phyloP scores from a whole-genome alignment of 30 jellyfish, hydroid and myxozoan species.

The Chrysaora quinquecirrha region DNA sequence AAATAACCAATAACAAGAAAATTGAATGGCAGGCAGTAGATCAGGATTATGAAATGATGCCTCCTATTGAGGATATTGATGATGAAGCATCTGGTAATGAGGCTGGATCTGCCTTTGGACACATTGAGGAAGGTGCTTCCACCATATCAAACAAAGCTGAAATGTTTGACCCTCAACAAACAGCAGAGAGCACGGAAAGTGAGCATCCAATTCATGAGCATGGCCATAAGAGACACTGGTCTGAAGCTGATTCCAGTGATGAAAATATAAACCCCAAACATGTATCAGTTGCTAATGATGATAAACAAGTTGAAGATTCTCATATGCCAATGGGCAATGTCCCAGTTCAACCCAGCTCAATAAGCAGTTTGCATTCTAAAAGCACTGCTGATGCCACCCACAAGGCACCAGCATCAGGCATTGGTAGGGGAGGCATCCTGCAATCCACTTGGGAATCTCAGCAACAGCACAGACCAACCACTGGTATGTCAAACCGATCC shows the following conservation, averaged over 20 bases:
- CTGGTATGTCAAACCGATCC: not conserved
- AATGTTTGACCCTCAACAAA: too few relatives aligned
- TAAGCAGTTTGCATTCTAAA: not conserved
- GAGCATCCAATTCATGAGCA: too few relatives aligned
- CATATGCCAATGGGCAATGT: not conserved
- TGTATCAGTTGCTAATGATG: not conserved
- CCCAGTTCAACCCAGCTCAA: not conserved
- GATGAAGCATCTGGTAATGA: not conserved
- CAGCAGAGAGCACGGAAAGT: too few relatives aligned
- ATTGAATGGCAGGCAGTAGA: conserved; percentile 28
- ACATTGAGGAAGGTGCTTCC: too few relatives aligned
- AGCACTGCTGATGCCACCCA: too few relatives aligned
- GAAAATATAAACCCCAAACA: not conserved
- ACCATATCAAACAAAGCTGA: too few relatives aligned
- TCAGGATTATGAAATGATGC: conserved; percentile 8
- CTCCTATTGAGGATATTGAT: not conserved
- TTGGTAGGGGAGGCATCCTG: not conserved
- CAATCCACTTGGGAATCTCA: not conserved
- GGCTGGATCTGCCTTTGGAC: not conserved
- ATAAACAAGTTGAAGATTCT: not conserved
- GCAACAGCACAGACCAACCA: not conserved
- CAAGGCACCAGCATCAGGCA: not conserved
- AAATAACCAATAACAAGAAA: conserved; percentile 1
- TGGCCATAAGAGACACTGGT: not conserved
- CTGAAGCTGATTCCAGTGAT: not conserved